Evolutionary conservation across 2,113 vertebrate species (phyloP), one percentile per base, ranked within the genome.

Genomic region (Rhea pennata): DNA sequence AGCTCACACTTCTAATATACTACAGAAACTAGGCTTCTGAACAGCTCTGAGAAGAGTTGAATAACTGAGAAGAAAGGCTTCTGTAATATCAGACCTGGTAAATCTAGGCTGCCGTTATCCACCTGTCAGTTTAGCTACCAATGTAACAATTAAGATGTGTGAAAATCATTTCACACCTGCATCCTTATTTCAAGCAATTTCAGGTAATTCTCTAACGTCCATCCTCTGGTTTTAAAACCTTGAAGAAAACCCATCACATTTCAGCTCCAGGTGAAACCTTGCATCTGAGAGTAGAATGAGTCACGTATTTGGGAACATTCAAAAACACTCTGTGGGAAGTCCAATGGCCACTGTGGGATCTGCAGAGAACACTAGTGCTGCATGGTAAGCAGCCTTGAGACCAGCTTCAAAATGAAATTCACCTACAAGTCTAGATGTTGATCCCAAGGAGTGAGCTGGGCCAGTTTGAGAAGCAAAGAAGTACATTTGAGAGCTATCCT

Each of bases 271-370:
- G 2, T 17, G 15, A 8, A 59, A 19, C 46, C 9, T 71, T 44
- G 61, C 1, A 9, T 51, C 24, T 22, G 23, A 66, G 39, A 50
- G 64, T 7, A 59, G 58, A 84, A 78, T 20, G 78, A 89, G 27
- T 27, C 16, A 9, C 0, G 0, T 3, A 6, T 3, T 5, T 13
- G 77, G 54, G 54, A 70, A 36, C 31, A 12, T 58, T 36, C 42
- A 12, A 50, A 64, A 69, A 2, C 12, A 12, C 53, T 27, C 54
- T 15, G 22, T 54, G 36, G 62, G 84, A 50, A 66, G 54, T 8
- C 23, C 56, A 61, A n/a, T 5, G n/a, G 14, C 23, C 15, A 6
- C 70, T 40, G 22, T 24, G 24, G 42, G 21, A 4, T 26, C 61
- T 51, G 46, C 9, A 17, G 58, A 44, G 31, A 31, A 40, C 46